Percentiles rank a stretch among this genome's conserved stretches.
phyloP scores from a whole-genome alignment of 2,888 invertebrate species.

The Philonicus albiceps region DNA sequence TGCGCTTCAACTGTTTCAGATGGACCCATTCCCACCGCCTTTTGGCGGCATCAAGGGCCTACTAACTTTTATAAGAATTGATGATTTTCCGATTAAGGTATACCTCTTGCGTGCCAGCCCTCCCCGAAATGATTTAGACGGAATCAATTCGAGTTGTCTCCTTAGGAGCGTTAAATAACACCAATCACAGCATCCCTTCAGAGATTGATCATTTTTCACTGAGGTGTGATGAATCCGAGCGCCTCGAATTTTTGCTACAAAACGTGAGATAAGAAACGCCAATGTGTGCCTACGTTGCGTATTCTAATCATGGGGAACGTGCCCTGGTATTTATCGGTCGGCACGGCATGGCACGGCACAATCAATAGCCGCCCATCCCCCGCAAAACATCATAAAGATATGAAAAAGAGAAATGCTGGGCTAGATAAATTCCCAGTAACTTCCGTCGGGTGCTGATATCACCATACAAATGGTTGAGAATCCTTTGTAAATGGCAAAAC shows the following conservation, averaged over 20 bases:
- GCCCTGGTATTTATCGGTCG: neutral
- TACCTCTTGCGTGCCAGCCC: neutral
- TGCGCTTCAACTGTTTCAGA: neutral
- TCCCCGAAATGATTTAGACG: neutral
- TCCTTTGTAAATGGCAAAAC: slow-evolving; percentile 13
- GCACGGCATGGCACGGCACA: neutral
- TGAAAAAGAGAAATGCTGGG: slow-evolving; percentile 20
- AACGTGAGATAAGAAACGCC: slow-evolving; percentile 4
- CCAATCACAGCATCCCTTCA: neutral
- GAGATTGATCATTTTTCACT: slow-evolving; percentile 29
- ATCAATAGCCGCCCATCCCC: slow-evolving; percentile 7
- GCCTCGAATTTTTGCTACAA: neutral
- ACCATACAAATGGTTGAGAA: slow-evolving; percentile 9
- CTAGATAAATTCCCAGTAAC: neutral
- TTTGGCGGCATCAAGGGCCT: neutral
- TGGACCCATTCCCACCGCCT: neutral
- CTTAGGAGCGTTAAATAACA: neutral
- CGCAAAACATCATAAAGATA: slow-evolving; percentile 24
- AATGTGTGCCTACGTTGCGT: slow-evolving; percentile 20
- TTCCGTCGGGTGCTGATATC: neutral
- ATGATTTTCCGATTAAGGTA: neutral
- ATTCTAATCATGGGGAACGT: slow-evolving; percentile 23
- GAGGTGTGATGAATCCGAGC: slow-evolving; percentile 23
- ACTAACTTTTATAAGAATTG: neutral
- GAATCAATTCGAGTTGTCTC: slow-evolving; percentile 9